These are phyloP conservation scores for Mystacornis crossleyi DNA, from an alignment of 2,113 vertebrate species.

Conservation along the genomic window DNA sequence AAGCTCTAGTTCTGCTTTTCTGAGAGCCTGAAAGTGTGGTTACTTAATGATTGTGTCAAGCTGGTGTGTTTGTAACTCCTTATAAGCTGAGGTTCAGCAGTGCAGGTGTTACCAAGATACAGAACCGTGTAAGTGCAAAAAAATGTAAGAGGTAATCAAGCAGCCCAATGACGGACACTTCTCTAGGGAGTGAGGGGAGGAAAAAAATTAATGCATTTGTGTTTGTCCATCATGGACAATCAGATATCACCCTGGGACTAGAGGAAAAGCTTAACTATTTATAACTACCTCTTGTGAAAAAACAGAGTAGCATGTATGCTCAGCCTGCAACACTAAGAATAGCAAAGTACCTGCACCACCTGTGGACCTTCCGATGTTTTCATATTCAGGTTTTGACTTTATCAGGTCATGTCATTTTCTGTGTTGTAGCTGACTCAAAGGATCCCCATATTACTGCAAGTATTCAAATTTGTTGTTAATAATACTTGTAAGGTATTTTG, in stretches of 20 bases:
- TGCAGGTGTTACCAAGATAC: neutral
- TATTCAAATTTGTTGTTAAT: neutral
- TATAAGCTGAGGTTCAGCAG: neutral
- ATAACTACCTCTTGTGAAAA: neutral
- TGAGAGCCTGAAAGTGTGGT: neutral
- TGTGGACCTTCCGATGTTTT: fast-evolving
- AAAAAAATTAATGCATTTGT: neutral
- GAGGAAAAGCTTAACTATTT: neutral
- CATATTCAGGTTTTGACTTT: neutral
- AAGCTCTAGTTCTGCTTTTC: neutral
- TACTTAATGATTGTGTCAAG: neutral
- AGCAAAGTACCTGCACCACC: neutral
- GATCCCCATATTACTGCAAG: neutral
- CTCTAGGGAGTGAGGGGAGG: neutral
- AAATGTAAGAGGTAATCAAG: neutral
- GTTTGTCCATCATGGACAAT: neutral
- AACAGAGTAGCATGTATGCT: neutral
- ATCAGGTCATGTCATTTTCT: neutral
- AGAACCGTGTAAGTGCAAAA: neutral
- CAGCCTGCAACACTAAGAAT: neutral
- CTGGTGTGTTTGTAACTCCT: neutral
- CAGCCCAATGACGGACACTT: neutral
- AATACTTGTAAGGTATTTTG: neutral
- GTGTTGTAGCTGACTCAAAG: neutral
- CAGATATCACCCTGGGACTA: neutral